A percentile compares a stretch with the other conserved stretches of the same genome.
Evolutionary conservation across 2,888 invertebrate species (phyloP).

Genomic region (Agrotis segetum): DNA sequence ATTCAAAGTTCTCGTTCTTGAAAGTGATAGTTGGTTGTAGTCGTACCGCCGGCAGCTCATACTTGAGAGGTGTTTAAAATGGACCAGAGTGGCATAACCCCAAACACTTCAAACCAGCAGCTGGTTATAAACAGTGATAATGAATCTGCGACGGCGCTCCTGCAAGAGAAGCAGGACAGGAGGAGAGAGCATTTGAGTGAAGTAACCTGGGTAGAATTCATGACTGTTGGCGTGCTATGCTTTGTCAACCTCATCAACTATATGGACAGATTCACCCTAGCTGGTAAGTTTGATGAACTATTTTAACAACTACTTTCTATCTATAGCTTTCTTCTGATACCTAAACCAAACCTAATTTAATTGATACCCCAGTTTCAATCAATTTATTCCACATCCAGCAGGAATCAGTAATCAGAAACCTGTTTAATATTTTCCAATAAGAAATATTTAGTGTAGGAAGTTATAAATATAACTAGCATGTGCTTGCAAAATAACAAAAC

Average conservation of each 20-base stretch:
- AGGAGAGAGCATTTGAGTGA: conserved; percentile 83
- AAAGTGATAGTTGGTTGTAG: conserved; percentile 67
- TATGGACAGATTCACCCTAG: conserved; percentile 99
- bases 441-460: conserved; percentile 17
- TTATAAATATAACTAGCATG: conserved; percentile 2
- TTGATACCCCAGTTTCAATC: background rate
- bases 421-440: conserved; percentile 22
- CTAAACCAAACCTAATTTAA: background rate
- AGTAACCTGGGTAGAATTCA: conserved; percentile 82
- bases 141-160: conserved; percentile 88
- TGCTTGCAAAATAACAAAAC: background rate
- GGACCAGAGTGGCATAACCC: conserved; percentile 91
- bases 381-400: background rate
- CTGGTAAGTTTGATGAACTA: conserved; percentile 92
- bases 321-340: conserved; percentile 22
- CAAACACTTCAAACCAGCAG: conserved; percentile 92
- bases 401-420: background rate
- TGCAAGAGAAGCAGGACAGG: conserved; percentile 84
- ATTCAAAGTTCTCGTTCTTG: conserved; percentile 65
- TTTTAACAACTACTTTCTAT: conserved; percentile 23
- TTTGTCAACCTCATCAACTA: conserved; percentile 99
- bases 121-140: conserved; percentile 89
- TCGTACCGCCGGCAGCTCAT: conserved; percentile 21
- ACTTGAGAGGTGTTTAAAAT: conserved; percentile 80
- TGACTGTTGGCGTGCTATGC: conserved; percentile 95